Conservation (phyloP, 2,888 invertebrate genomes). For the Pegoplata infirma region DNA sequence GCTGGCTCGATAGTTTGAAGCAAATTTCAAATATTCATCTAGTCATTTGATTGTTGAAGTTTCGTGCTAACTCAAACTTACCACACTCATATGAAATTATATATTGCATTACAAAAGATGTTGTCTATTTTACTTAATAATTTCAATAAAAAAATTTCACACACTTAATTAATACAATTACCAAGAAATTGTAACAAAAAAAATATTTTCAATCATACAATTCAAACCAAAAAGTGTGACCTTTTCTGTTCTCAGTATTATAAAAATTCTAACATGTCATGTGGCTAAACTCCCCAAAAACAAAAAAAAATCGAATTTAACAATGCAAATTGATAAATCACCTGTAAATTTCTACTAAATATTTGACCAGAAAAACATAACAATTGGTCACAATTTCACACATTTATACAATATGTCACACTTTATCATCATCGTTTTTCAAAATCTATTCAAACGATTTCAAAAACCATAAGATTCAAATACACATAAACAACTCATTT, state of each 20-base stretch:
- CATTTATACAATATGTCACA: slow-evolving; percentile 63
- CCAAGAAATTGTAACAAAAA: slow-evolving; percentile 41
- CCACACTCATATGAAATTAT: too few species aligned
- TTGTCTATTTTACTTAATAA: too few species aligned
- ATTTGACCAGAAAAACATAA: slow-evolving; percentile 38
- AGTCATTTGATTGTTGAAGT: too few species aligned
- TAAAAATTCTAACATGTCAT: slow-evolving; percentile 22
- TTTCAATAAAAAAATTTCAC: slow-evolving; percentile 11
- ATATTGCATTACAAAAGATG: too few species aligned
- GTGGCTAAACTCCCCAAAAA: slow-evolving; percentile 46
- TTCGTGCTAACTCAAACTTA: too few species aligned
- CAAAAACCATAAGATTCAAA: slow-evolving; percentile 3
- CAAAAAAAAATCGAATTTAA: slow-evolving; percentile 32
- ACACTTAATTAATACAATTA: slow-evolving; percentile 60
- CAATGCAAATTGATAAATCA: slow-evolving; percentile 65
- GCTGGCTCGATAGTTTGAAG: too few species aligned
- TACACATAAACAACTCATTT: too few species aligned
- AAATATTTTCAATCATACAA: slow-evolving; percentile 42
- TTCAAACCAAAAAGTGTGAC: slow-evolving; percentile 56
- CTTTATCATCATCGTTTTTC: slow-evolving; percentile 54
- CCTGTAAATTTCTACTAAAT: slow-evolving; percentile 61
- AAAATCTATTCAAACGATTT: background rate
- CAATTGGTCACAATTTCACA: slow-evolving; percentile 66
- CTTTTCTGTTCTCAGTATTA: slow-evolving; percentile 32
- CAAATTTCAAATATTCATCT: too few species aligned